These are phyloP conservation scores for Puntigrus tetrazona DNA, from an alignment of 2,113 vertebrate genomes.

Conservation along the genomic window DNA sequence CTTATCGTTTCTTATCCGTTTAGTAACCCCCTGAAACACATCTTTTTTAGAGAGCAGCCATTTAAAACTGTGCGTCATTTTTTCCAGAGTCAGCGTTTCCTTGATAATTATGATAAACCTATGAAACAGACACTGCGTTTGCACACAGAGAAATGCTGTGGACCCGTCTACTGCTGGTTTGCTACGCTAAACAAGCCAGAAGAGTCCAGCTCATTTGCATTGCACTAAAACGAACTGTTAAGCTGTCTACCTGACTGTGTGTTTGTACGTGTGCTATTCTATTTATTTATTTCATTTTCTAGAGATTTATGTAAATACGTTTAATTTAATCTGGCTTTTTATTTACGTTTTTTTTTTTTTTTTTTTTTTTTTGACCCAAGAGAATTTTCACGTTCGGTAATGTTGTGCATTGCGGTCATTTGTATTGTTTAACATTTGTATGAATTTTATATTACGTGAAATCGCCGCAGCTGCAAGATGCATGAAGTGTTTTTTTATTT, in stretches of 20 bases:
- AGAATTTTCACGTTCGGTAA: neutral
- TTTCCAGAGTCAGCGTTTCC: neutral
- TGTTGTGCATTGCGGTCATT: slow-evolving; percentile 15
- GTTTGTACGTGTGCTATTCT: slow-evolving; percentile 6
- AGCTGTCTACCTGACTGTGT: neutral
- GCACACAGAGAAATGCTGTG: neutral
- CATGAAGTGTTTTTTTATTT: neutral
- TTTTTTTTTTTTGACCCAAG: slow-evolving; percentile 2
- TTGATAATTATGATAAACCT: neutral
- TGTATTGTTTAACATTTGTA: slow-evolving; percentile 23
- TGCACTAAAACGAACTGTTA: slow-evolving; percentile 29
- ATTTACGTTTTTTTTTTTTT: too few species aligned
- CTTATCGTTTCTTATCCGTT: neutral
- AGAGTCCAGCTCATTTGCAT: neutral
- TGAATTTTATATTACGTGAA: neutral
- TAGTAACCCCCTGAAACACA: neutral
- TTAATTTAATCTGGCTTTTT: neutral
- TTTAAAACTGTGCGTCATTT: slow-evolving; percentile 1
- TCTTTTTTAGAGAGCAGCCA: slow-evolving; percentile 13
- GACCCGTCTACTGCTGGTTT: neutral
- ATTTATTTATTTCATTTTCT: slow-evolving; percentile 8
- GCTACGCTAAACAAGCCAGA: neutral
- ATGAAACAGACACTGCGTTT: slow-evolving; percentile 9
- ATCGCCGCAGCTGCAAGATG: slow-evolving; percentile 16
- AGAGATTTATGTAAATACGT: slow-evolving; percentile 23